Percentiles rank a stretch among this genome's conserved stretches.
phyloP scores from a whole-genome alignment of 2,888 invertebrate species.

The Aporophyla nigra region DNA sequence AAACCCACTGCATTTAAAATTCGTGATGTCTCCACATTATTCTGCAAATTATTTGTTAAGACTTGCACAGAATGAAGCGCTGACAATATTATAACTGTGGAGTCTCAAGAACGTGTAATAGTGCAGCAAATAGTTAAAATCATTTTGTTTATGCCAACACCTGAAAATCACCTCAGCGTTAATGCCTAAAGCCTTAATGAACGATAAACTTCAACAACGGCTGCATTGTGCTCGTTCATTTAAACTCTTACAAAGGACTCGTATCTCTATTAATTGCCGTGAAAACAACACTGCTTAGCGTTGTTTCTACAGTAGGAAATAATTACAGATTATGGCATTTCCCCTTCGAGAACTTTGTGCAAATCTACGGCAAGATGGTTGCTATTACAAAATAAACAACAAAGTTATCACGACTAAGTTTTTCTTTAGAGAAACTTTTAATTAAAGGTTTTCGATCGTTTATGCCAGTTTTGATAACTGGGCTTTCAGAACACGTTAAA shows the following conservation, averaged over 20 bases:
- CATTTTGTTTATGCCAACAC: not conserved
- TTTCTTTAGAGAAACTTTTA: conserved; percentile 63
- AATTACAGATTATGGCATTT: conserved; percentile 4
- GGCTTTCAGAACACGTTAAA: conserved; percentile 15
- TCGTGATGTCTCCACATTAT: not conserved
- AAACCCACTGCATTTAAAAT: not conserved
- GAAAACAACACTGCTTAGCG: not conserved
- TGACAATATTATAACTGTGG: not conserved
- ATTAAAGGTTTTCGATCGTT: conserved; percentile 64
- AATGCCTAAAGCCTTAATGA: conserved; percentile 9
- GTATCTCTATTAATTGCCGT: no score
- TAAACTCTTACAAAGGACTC: no score
- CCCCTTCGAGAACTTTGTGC: conserved; percentile 29
- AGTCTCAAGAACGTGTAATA: conserved; percentile 1
- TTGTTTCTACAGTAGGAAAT: not conserved
- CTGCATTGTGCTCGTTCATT: no score
- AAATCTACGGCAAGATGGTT: conserved; percentile 28
- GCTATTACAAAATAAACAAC: conserved; percentile 35
- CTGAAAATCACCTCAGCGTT: conserved; percentile 9
- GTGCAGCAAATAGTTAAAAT: not conserved
- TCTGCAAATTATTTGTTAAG: not conserved
- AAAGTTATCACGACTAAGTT: conserved; percentile 48
- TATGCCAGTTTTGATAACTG: conserved; percentile 29
- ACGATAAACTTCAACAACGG: no score
- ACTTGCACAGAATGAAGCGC: not conserved